These are phyloP conservation scores for Phallusia fumigata DNA, from an alignment of 23 tunicate genomes.

Conservation along the genomic window DNA sequence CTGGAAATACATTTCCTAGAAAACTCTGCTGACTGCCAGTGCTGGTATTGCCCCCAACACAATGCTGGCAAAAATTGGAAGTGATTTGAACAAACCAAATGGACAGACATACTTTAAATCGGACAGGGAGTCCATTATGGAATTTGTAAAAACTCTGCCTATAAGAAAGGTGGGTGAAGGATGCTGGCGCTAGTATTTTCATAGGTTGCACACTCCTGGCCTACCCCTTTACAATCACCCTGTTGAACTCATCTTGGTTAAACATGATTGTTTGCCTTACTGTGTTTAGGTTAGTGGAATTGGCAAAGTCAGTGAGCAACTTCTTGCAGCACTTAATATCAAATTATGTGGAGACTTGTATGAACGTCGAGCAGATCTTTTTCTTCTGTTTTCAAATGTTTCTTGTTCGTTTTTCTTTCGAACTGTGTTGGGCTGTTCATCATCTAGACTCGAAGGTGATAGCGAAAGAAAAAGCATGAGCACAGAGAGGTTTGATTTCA, in stretches of 20 bases:
- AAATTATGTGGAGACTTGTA: conserved; percentile 61
- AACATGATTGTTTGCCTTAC: neutral
- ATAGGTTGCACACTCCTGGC: too few species aligned
- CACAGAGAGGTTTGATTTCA: conserved; percentile 67
- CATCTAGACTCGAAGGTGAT: conserved; percentile 42
- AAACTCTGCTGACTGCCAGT: conserved; percentile 89
- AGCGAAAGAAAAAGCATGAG: conserved; percentile 90
- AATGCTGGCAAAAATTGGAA: conserved; percentile 90
- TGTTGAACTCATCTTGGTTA: neutral
- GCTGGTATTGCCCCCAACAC: conserved; percentile 95
- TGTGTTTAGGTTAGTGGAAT: conserved; percentile 75
- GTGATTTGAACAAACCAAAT: conserved; percentile 98
- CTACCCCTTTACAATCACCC: too few species aligned
- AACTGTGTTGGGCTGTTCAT: conserved; percentile 53
- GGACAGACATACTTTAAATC: conserved; percentile 69
- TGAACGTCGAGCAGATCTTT: conserved; percentile 40
- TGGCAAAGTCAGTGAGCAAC: conserved; percentile 89
- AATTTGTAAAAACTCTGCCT: conserved; percentile 61
- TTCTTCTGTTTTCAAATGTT: conserved; percentile 52
- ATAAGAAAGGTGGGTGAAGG: conserved; percentile 52
- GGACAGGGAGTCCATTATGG: conserved; percentile 38
- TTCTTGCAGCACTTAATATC: conserved; percentile 49
- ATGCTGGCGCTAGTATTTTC: too few species aligned
- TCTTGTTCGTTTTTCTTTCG: conserved; percentile 61
- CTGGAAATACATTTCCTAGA: conserved; percentile 26